phyloP scores from a whole-genome alignment of 2,888 invertebrate species.

The Limnephilus marmoratus region DNA sequence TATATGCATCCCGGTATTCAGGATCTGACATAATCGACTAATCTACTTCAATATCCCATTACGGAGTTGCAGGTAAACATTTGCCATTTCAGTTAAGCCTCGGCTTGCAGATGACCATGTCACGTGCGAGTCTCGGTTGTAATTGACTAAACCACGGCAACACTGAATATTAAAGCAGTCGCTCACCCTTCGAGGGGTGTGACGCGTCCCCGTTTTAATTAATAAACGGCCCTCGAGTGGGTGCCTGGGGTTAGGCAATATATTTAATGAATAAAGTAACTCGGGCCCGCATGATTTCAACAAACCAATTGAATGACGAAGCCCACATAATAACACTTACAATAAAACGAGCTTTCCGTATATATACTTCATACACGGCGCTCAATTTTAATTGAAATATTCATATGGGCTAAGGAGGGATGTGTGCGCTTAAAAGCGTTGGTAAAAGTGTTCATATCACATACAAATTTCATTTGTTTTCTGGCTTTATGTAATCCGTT shows the following conservation, averaged over 20 bases:
- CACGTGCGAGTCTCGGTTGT: background rate
- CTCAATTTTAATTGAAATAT: background rate
- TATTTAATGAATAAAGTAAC: slow-evolving; percentile 2
- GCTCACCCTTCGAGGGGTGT: background rate
- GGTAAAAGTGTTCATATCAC: background rate
- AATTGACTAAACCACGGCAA: background rate
- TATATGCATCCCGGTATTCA: background rate
- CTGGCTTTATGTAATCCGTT: background rate
- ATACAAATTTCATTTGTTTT: background rate
- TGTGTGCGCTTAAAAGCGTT: background rate
- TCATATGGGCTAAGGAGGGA: background rate
- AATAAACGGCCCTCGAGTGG: background rate
- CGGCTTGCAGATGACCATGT: background rate
- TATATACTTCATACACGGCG: background rate
- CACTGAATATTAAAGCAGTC: background rate
- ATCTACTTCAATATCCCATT: background rate
- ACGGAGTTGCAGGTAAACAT: background rate
- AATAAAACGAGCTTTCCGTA: background rate
- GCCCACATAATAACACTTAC: background rate
- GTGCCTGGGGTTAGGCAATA: background rate
- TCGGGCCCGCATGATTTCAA: background rate
- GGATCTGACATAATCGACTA: background rate
- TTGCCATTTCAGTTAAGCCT: background rate
- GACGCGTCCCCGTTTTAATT: slow-evolving; percentile 7
- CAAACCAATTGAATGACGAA: background rate